Evolutionary conservation across 2,797 vertebrate species (phyloP), one percentile per base, ranked within the genome.

Genomic region (Syndactyla subalaris): DNA sequence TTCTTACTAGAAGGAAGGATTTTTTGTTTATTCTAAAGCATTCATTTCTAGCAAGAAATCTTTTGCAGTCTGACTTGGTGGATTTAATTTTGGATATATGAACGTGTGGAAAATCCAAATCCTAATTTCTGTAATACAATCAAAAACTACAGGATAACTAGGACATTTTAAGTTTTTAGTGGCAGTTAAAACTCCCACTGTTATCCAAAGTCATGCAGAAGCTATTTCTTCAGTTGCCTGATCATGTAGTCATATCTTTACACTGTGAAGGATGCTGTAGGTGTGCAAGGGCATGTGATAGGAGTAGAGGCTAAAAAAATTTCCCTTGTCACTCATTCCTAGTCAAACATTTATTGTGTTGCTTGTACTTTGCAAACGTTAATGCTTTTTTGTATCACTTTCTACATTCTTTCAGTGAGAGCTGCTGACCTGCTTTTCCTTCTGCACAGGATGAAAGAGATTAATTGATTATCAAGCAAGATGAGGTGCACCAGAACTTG

Each of bases 401-500:
- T 45, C 55, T 26, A 7, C 2, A 2, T 13, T 17, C 12, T 85
- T 83, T 67, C 48, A 6, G 16, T 74, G 11, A 19, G 13, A 41
- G 8, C 30, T 89, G n/a, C 59, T 78, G 58, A 43, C 21, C 71
- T 58, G 18, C 11, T 85, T 76, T 90, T 87, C 22, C 52, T 89
- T 81, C 62, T 95, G 15, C 88, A 71, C 70, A 98, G 97, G 94
- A 88, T 85, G 96, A 98, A 95, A 71, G 95, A 55, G 96, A 92
- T 85, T 54, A 92, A 77, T 93, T 98, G 77, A 97, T 98, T 80
- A 83, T 72, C 14, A 63, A 57, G 51, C 98, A 98, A 80, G 97
- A 98, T 92, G 95, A 97, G 58, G 72, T 97, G 17, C 96, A 97
- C n/a, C 88, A 95, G 75, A 93, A 93, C 32, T 95, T 98, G 48